phyloP scores from a whole-genome alignment of 1,140 invertebrate genomes.

The Ctenoplectra terminalis region DNA sequence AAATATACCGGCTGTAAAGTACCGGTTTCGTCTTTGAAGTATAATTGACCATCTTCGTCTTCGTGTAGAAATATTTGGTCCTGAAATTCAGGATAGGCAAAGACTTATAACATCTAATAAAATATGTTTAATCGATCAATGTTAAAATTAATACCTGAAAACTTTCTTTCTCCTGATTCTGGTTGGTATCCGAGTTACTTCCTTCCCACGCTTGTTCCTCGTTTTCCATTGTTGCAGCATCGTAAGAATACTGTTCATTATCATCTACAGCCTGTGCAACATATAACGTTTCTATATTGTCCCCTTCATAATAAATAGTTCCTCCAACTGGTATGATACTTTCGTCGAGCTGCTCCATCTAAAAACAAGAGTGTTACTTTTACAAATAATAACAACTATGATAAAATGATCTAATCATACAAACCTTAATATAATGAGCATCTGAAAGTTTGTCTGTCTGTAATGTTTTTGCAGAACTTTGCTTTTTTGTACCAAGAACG shows the following conservation, averaged over 20 bases:
- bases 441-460: constrained; percentile 60
- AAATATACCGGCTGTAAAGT: constrained; percentile 79
- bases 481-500: constrained; percentile 80
- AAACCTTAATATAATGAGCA: constrained; percentile 74
- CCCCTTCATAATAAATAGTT: constrained; percentile 80
- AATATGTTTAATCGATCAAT: constrained; percentile 2
- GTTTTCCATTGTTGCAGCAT: constrained; percentile 66
- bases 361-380: constrained; percentile 46
- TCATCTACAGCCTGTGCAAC: constrained; percentile 75
- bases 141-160: constrained; percentile 70
- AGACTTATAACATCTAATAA: not conserved
- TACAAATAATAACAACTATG: not conserved
- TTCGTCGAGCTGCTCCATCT: constrained; percentile 78
- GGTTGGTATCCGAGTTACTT: constrained; percentile 58
- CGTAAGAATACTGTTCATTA: constrained; percentile 76
- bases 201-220: constrained; percentile 77
- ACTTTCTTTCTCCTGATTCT: constrained; percentile 74
- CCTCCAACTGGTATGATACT: constrained; percentile 75
- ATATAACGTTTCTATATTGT: constrained; percentile 77
- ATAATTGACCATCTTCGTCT: constrained; percentile 81
- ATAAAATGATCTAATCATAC: constrained; percentile 38
- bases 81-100: constrained; percentile 55
- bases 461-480: constrained; percentile 55
- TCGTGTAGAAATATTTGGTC: constrained; percentile 81
- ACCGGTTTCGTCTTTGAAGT: constrained; percentile 80